Percentiles rank a stretch among this genome's conserved stretches.
Evolutionary conservation across 2,113 vertebrate genomes (phyloP).

Genomic region (Spea multiplicata): DNA sequence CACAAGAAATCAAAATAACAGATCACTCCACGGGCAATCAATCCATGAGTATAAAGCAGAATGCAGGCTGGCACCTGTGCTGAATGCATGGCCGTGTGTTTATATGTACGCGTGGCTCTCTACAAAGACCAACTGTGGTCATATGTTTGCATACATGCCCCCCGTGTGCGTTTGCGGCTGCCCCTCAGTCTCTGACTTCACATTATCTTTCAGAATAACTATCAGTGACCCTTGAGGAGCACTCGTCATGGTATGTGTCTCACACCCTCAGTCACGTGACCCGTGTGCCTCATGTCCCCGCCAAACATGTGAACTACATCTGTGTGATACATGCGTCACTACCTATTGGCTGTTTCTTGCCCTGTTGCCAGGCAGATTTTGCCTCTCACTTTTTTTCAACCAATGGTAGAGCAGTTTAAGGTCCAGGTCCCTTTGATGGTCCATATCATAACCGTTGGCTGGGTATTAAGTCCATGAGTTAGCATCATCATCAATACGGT

Average conservation of each 20-base stretch:
- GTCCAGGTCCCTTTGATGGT: not conserved
- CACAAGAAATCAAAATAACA: too few species aligned
- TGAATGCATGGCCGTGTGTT: not conserved
- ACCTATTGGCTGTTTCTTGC: slow-evolving; percentile 44
- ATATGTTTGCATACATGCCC: slow-evolving; percentile 45
- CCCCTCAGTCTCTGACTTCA: slow-evolving; percentile 76
- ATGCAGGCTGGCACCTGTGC: too few species aligned
- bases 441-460: not conserved
- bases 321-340: slow-evolving; percentile 42
- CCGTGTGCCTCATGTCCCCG: slow-evolving; percentile 25
- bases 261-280: slow-evolving; percentile 38
- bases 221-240: slow-evolving; percentile 98
- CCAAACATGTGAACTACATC: slow-evolving; percentile 32
- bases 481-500: too few species aligned
- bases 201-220: slow-evolving; percentile 98
- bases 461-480: too few species aligned
- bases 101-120: slow-evolving; percentile 15
- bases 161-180: slow-evolving; percentile 53
- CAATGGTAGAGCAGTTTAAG: not conserved
- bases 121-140: not conserved
- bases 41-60: too few species aligned
- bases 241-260: slow-evolving; percentile 81
- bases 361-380: slow-evolving; percentile 56
- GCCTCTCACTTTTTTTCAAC: slow-evolving; percentile 32
- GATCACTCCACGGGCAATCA: too few species aligned